phyloP scores from a whole-genome alignment of 2,888 invertebrate species.

The Cheilosia variabilis region DNA sequence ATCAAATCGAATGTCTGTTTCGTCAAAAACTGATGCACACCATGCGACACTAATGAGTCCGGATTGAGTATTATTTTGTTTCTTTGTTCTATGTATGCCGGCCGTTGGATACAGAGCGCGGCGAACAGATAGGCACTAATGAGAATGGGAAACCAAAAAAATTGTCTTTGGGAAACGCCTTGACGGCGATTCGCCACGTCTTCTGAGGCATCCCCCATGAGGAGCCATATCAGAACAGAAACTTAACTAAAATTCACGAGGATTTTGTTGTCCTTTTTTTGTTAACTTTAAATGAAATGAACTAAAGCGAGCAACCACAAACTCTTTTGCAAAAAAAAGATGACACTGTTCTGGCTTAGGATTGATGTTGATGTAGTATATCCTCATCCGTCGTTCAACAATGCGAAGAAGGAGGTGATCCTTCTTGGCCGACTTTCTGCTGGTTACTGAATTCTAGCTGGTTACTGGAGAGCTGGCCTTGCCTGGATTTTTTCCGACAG shows the following conservation, averaged over 20 bases:
- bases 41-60: slow-evolving; percentile 19
- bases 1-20: slow-evolving; percentile 14
- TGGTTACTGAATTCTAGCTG: slow-evolving; percentile 54
- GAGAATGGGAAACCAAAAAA: slow-evolving; percentile 39
- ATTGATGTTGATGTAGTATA: slow-evolving; percentile 13
- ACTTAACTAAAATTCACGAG: not conserved
- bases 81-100: slow-evolving; percentile 27
- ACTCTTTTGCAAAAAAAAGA: not conserved
- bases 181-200: slow-evolving; percentile 27
- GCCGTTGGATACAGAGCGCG: slow-evolving; percentile 13
- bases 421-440: slow-evolving; percentile 48
- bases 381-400: slow-evolving; percentile 20
- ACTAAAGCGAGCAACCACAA: slow-evolving; percentile 27
- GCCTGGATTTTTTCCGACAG: slow-evolving; percentile 54
- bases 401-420: slow-evolving; percentile 11
- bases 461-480: slow-evolving; percentile 5
- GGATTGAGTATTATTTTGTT: slow-evolving; percentile 14
- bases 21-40: slow-evolving; percentile 30
- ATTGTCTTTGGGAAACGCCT: slow-evolving; percentile 51
- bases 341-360: slow-evolving; percentile 10
- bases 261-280: not conserved
- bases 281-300: not conserved
- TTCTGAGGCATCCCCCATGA: slow-evolving; percentile 51
- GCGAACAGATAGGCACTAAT: slow-evolving; percentile 48
- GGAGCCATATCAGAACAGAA: slow-evolving; percentile 52